Base-by-base conservation (phyloP, 2,797 vertebrate genomes). In the Poeciliopsis paucimaculata region DNA sequence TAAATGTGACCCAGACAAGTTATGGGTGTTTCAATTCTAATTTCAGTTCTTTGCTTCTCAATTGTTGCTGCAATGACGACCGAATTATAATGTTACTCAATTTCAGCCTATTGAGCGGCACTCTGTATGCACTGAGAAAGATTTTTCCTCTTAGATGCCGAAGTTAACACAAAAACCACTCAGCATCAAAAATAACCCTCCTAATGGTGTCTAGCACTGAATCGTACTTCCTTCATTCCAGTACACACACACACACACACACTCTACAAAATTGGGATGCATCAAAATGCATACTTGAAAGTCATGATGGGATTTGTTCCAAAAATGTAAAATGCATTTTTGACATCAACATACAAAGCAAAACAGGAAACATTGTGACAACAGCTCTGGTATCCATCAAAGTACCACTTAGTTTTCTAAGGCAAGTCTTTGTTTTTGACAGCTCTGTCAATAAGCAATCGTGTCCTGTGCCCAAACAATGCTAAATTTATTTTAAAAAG, bases 391-490 rank as follows among this genome's bases (percentile, higher is more conserved):
- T n/a, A n/a, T 41, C 23, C 23, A 13, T 39, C 47, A 74, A 74
- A 74, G 23, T 39, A 26, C 20, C 39, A 57, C 3, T 73, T 16
- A 41, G 9, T 68, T 66, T 72, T 66, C 0, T 43, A 70, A 68
- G 6, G 36, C 26, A 70, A 15, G 53, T 26, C 77, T 45, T 41
- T 28, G 10, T 43, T 70, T 53, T 66, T 57, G 26, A 28, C 71
- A 73, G 82, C 43, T 6, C 15, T 62, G 43, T 76, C 66, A 72
- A 73, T 18, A 45, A 1, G 15, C 57, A 45, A 36, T 72, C 43
- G 16, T 68, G 57, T 60, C 72, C 51, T 82, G 28, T 31, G 53
- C 77, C 75, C 73, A 47, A 72, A 60, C 60, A 68, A 12, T n/a
- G 28, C 12, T 11, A 9, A n/a, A 16, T 28, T 3, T 5, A 26